Evolutionary conservation across 2,797 vertebrate species (phyloP).

Genomic region (Myotis myotis): DNA sequence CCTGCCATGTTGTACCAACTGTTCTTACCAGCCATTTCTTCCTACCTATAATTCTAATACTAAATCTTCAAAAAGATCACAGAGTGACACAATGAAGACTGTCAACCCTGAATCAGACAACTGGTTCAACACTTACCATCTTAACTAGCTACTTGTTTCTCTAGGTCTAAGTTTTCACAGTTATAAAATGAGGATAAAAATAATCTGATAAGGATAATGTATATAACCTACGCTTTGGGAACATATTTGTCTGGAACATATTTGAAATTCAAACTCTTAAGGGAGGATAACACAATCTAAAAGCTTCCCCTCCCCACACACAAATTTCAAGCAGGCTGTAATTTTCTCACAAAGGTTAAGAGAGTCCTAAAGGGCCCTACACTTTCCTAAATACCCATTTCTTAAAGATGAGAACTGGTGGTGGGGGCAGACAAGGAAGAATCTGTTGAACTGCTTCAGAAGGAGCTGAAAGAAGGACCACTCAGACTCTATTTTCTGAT

Average conservation of each 20-base stretch:
- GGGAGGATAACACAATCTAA: not conserved
- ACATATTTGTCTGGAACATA: not conserved
- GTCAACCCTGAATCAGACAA: not conserved
- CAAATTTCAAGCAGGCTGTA: not conserved
- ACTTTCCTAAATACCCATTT: not conserved
- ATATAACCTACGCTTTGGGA: not conserved
- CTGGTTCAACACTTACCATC: not conserved
- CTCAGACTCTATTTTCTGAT: not conserved
- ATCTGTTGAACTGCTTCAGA: not conserved
- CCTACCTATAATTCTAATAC: not conserved
- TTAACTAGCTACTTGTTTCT: slow-evolving; percentile 32
- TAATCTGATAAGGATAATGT: not conserved
- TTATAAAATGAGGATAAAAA: not conserved
- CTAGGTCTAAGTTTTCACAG: not conserved
- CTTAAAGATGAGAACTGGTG: not conserved
- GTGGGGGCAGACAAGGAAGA: not conserved
- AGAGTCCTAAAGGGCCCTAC: not conserved
- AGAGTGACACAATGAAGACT: not conserved
- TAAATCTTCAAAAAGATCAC: slow-evolving; percentile 25
- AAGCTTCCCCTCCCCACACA: not conserved
- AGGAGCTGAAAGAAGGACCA: not conserved
- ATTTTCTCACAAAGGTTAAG: not conserved
- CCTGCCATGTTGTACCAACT: no score
- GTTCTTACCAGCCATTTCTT: not conserved
- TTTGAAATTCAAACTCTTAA: not conserved